Percentiles rank a stretch among this genome's conserved stretches.
phyloP scores from a whole-genome alignment of 2,797 vertebrate genomes.

The Enteromius paludinosus region DNA sequence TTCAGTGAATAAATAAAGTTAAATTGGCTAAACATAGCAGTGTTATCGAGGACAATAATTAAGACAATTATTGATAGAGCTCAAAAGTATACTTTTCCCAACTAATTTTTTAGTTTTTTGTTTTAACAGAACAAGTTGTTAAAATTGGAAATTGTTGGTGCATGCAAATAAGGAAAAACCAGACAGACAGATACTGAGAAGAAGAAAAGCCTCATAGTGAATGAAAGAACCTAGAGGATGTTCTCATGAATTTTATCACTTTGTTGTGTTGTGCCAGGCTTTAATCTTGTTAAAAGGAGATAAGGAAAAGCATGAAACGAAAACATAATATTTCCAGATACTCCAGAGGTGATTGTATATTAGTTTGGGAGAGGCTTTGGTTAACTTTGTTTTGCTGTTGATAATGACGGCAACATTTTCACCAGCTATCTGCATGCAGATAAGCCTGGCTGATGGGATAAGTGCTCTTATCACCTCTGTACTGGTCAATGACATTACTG shows the following conservation, averaged over 20 bases:
- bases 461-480: slow-evolving; percentile 24
- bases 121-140: background rate
- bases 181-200: background rate
- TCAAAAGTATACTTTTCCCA: background rate
- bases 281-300: slow-evolving; percentile 60
- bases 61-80: background rate
- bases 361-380: slow-evolving; percentile 45
- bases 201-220: slow-evolving; percentile 29
- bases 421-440: slow-evolving; percentile 25
- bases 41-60: background rate
- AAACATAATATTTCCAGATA: slow-evolving; percentile 60
- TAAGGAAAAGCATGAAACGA: slow-evolving; percentile 49
- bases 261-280: slow-evolving; percentile 39
- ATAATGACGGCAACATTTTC: slow-evolving; percentile 30
- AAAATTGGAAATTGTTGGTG: slow-evolving; percentile 1
- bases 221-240: slow-evolving; percentile 40
- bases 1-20: background rate
- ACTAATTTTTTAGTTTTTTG: background rate
- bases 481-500: slow-evolving; percentile 13
- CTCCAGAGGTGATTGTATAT: slow-evolving; percentile 55
- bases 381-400: slow-evolving; percentile 43
- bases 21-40: background rate
- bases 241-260: slow-evolving; percentile 56
- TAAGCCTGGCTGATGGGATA: slow-evolving; percentile 28
- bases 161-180: background rate